Conservation (phyloP, 2,113 vertebrate species). For the Caloenas nicobarica region DNA sequence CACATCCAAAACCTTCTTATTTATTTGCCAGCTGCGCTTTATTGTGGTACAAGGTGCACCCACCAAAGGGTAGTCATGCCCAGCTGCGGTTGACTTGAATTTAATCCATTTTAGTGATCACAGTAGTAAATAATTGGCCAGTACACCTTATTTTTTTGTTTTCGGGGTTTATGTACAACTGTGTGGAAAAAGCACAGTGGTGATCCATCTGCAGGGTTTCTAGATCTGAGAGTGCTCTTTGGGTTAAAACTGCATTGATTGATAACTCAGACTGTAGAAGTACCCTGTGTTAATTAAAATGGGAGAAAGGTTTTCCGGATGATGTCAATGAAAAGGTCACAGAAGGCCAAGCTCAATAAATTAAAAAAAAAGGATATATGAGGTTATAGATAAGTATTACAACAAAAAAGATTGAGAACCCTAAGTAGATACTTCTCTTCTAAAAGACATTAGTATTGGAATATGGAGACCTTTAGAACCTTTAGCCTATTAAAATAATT, state of each 20-base stretch:
- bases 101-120: neutral
- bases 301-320: constrained; percentile 28
- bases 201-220: neutral
- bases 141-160: neutral
- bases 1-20: neutral
- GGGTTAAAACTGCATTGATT: neutral
- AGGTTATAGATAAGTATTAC: neutral
- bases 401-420: neutral
- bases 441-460: neutral
- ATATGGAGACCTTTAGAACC: neutral
- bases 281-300: constrained; percentile 21
- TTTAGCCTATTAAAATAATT: neutral
- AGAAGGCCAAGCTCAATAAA: neutral
- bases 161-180: neutral
- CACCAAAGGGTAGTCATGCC: neutral
- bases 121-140: neutral
- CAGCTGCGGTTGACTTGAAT: neutral
- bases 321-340: neutral
- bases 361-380: neutral
- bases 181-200: fast-evolving
- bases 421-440: neutral
- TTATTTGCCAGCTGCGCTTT: neutral
- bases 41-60: neutral
- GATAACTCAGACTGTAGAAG: neutral
- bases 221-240: neutral